Conservation (phyloP, 2,113 vertebrate species). For the Spea bombifrons region DNA sequence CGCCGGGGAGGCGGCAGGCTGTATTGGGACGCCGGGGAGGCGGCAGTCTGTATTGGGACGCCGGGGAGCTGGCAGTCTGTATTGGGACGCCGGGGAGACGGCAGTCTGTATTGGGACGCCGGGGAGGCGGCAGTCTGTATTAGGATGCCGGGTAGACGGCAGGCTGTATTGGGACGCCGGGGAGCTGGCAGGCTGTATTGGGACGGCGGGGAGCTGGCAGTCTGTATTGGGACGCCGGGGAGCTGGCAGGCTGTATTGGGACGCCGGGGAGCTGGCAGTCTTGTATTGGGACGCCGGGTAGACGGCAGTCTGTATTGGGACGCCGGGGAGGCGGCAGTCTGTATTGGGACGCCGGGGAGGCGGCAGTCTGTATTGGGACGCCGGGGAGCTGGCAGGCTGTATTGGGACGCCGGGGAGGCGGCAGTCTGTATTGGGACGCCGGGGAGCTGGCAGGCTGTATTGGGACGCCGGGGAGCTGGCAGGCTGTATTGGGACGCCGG, state of each 20-base stretch:
- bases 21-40: too few relatives aligned
- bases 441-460: background rate
- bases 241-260: background rate
- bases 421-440: background rate
- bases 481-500: background rate
- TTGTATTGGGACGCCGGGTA: background rate
- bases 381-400: background rate
- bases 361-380: too few relatives aligned
- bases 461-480: background rate
- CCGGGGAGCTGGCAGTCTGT: too few relatives aligned
- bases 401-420: background rate
- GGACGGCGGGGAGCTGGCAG: background rate
- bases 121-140: background rate
- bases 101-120: too few relatives aligned
- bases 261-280: background rate
- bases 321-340: background rate
- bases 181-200: background rate
- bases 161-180: background rate
- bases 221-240: background rate
- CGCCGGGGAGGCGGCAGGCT: too few relatives aligned
- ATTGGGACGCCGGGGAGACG: background rate
- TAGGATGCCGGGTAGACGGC: accelerated
- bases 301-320: background rate
- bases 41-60: too few relatives aligned
- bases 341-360: too few relatives aligned